phyloP scores from a whole-genome alignment of 2,888 invertebrate genomes.

The Ectropis crepuscularia region DNA sequence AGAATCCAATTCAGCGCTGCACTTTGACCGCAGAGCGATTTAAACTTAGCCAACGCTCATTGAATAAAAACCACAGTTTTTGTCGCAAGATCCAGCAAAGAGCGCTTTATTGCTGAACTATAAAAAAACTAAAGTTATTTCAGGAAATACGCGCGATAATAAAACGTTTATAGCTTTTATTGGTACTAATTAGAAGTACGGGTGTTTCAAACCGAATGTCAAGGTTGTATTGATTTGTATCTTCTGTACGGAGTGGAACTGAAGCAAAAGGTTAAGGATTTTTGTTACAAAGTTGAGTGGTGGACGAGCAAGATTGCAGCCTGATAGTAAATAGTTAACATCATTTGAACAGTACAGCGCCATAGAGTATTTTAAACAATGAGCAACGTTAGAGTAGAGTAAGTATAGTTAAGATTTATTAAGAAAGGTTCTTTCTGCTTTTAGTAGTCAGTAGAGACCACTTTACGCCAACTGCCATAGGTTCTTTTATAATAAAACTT shows the following conservation, averaged over 20 bases:
- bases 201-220: slow-evolving; percentile 40
- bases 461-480: too few species aligned
- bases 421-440: too few species aligned
- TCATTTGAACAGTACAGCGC: too few species aligned
- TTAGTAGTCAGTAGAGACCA: too few species aligned
- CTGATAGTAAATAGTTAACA: too few species aligned
- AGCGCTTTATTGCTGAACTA: slow-evolving; percentile 21
- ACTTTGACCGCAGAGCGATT: slow-evolving; percentile 21
- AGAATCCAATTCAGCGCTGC: slow-evolving; percentile 8
- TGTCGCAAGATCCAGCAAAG: slow-evolving; percentile 17
- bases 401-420: too few species aligned
- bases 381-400: too few species aligned
- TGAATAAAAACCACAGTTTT: slow-evolving; percentile 18
- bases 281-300: too few species aligned
- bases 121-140: slow-evolving; percentile 12
- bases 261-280: not conserved
- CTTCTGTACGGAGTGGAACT: not conserved
- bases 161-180: slow-evolving; percentile 31
- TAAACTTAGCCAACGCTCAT: slow-evolving; percentile 15
- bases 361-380: too few species aligned
- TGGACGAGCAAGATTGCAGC: too few species aligned
- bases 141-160: slow-evolving; percentile 13
- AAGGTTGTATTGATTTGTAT: slow-evolving; percentile 33
- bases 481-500: too few species aligned
- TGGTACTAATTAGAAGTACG: slow-evolving; percentile 25